Evolutionary conservation across 2,888 invertebrate species (phyloP).

Genomic region (Pandemis heparana): DNA sequence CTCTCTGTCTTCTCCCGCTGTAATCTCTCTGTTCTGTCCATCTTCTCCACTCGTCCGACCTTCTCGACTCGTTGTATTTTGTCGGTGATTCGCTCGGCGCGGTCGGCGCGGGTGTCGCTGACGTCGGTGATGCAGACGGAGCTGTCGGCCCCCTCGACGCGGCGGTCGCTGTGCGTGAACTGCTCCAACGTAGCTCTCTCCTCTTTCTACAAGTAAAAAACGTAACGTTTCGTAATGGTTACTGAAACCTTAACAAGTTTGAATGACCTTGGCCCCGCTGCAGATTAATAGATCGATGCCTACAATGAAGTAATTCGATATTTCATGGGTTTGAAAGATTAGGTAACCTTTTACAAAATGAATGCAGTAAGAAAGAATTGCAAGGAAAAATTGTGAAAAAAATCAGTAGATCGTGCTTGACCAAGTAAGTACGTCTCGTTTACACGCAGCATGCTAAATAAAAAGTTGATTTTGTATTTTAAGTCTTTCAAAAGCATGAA

Average conservation of each 20-base stretch:
- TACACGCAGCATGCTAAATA: neutral
- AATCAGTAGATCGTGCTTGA: neutral
- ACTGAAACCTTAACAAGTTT: conserved; percentile 17
- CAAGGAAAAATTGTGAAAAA: neutral
- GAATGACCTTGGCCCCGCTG: neutral
- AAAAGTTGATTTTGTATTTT: too few relatives aligned
- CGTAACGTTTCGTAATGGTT: conserved; percentile 23
- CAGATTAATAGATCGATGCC: conserved; percentile 13
- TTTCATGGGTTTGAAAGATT: neutral
- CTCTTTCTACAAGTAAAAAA: conserved; percentile 62
- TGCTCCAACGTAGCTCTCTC: conserved; percentile 75
- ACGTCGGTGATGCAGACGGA: conserved; percentile 49
- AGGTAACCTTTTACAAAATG: neutral
- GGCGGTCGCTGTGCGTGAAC: conserved; percentile 74
- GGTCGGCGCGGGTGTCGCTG: conserved; percentile 8
- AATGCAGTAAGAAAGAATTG: neutral
- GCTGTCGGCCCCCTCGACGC: conserved; percentile 54
- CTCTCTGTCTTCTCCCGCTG: conserved; percentile 43
- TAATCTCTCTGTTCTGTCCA: conserved; percentile 7
- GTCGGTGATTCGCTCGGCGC: neutral
- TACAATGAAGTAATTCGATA: neutral
- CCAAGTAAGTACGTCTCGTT: neutral
- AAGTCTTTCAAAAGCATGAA: too few relatives aligned
- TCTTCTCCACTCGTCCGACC: conserved; percentile 30
- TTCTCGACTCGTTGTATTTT: conserved; percentile 20